Evolutionary conservation across 1,140 invertebrate species (phyloP), one percentile per base, ranked within the genome.

Genomic region (Conus ventricosus): DNA sequence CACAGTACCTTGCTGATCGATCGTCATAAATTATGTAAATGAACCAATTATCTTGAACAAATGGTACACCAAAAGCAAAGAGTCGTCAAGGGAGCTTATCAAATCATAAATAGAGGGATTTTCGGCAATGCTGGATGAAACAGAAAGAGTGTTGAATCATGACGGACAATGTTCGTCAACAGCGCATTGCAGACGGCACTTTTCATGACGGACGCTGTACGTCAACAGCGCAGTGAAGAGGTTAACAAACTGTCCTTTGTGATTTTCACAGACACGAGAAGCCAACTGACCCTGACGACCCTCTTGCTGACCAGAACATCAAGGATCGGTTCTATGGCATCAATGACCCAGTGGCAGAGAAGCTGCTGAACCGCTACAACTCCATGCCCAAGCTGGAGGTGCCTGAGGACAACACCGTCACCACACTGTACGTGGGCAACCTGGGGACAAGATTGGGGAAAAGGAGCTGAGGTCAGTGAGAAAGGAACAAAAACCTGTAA

Each of bases 221-320:
- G n/a, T n/a, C n/a, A n/a, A n/a, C n/a, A n/a, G n/a, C n/a, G n/a
- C n/a, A n/a, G n/a, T n/a, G n/a, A n/a, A n/a, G n/a, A n/a, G n/a
- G n/a, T n/a, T n/a, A n/a, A n/a, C n/a, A n/a, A 67, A 39, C 39
- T 39, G 39, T 39, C 39, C 51, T 80, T 80, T 39, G 27, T 80
- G 11, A 39, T 51, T 53, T 51, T 11, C 92, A 27, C 89, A 96
- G 99, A 39, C 99, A 99, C 94, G 99, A 99, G 94, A 99, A 99
- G 93, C 99, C 99, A 4, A 99, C 98, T 27, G 99, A 99, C 96
- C 99, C 99, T 1, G 99, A 99, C 96, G 99, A 99, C 96, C 99
- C 99, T 13, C 95, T 99, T 5, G 98, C 98, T 23, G 98, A 99
- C 96, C 99, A 99, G 94, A 99, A 99, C 94, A 99, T 99, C 87